Evolutionary conservation across 2,888 invertebrate species (phyloP).

Genomic region (Lacanobia oleracea): DNA sequence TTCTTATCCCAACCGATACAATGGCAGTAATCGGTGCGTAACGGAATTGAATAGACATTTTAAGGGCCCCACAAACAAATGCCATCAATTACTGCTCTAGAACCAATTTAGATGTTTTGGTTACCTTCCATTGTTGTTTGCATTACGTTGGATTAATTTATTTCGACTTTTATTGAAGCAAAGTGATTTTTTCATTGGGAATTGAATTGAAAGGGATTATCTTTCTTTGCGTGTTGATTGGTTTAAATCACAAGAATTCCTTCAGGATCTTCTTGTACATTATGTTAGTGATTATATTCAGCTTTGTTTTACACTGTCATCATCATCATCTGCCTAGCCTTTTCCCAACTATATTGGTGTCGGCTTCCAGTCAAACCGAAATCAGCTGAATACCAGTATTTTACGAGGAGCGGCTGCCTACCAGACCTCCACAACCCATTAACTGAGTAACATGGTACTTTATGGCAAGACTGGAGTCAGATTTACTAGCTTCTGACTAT

Average conservation of each 20-base stretch:
- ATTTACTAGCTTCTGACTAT: no score
- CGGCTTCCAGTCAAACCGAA: no score
- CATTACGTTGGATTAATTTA: conserved; percentile 54
- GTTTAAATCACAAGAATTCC: not conserved
- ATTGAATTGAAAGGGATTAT: conserved; percentile 12
- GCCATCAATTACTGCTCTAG: conserved; percentile 63
- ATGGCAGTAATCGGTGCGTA: conserved; percentile 56
- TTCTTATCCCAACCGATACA: conserved; percentile 49
- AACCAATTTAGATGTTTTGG: conserved; percentile 54
- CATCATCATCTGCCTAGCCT: no score
- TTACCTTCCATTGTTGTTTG: conserved; percentile 53
- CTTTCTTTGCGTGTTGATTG: conserved; percentile 5
- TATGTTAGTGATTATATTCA: not conserved
- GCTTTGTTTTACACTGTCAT: not conserved
- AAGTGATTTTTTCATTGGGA: conserved; percentile 1
- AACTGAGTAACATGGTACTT: no score
- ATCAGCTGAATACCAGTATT: no score
- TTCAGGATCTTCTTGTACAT: not conserved
- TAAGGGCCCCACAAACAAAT: conserved; percentile 65
- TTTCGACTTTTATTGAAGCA: conserved; percentile 40
- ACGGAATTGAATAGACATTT: conserved; percentile 65
- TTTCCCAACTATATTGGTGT: no score
- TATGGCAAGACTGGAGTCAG: no score
- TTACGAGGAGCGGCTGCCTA: no score
- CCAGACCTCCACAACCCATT: no score